Base-by-base conservation (phyloP, 2,113 vertebrate species). In the Patagioenas fasciata region DNA sequence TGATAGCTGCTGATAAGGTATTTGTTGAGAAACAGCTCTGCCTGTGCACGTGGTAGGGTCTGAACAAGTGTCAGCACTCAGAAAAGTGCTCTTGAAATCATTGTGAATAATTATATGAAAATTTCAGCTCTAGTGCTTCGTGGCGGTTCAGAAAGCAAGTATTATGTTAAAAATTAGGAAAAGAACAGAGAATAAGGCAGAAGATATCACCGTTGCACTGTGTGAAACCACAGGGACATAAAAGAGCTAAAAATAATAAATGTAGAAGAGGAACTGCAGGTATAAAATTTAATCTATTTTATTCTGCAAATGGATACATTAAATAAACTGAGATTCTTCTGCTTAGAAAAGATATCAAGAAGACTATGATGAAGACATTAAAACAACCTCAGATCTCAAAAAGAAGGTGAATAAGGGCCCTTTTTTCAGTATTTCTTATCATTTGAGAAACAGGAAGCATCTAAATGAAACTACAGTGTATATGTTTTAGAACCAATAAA, bases 201-300 rank as follows among this genome's bases (percentile, higher is more conserved):
- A 53, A 80, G 31, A 6, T 57, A 72, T n/a, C 21, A 12, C 26
- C 65, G 48, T 51, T 7, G 29, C 15, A 32, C 56, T 44, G 24
- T n/a, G 26, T 57, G 48, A 94, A 94, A 84, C 20, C 40, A 61
- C 40, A 34, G 51, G 44, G 56, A 13, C 44, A 66, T 87, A 78
- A 78, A 91, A 74, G 60, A 73, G 20, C 32, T 89, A 80, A 93
- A 93, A 93, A 66, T 69, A 77, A 80, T 51, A 29, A 73, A 87
- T 74, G 60, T 13, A 48, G 80, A 80, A 91, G 54, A 84, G 32
- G 77, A 83, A 51, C 62, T 91, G 34, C 34, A 72, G 58, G 32
- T 67, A 65, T 73, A 89, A 94, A 85, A 82, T 71, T 36, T 67
- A 64, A 91, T 80, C 58, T 56, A 9, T 56, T 89, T 80, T 9